Base-by-base conservation (phyloP, 2,113 vertebrate species). In the Noturus placidus region DNA sequence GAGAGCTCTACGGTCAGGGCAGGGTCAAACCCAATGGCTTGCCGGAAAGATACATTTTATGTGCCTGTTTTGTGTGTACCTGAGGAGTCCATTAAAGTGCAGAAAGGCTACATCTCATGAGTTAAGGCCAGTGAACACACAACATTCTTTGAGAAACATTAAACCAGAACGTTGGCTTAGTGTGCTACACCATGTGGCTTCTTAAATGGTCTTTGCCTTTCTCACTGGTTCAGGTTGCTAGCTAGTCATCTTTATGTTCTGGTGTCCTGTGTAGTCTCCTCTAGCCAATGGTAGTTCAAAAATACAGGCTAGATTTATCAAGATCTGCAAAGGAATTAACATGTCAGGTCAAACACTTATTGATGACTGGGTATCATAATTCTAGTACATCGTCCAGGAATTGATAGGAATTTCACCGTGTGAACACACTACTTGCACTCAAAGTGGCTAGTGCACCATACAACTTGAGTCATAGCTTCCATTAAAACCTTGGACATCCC, bases 1-100 rank as follows among this genome's bases (percentile, higher is more conserved):
- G 70, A 42, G 59, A 69, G 76, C 30, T 54, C 30, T 50, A 6
- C 77, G 89, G 89, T 88, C 87, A 76, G 63, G 33, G 15, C 56
- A 33, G 56, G 72, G 35, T 69, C 57, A 90, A n/a, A 30, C 63
- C 70, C 65, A 70, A 46, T n/a, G 35, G 22, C 54, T 91, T 65
- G 69, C 77, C 76, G 77, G 87, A 90, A 63, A 91, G 89, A 86
- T 72, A 83, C 76, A 86, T 87, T 89, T 90, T 86, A 90, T 78
- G 82, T 27, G 57, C 67, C 22, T 77, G 77, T 83, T 87, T 52
- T 59, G 69, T 38, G 74, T 61, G 83, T 38, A 87, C 74, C 80
- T 83, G 91, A 81, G 88, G 85, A 80, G 65, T 86, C 89, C n/a
- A 84, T 54, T 54, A 88, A 27, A 72, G 27, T 81, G 89, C 80